phyloP scores from a whole-genome alignment of 2,113 vertebrate species.

The Zosterops pallidus region DNA sequence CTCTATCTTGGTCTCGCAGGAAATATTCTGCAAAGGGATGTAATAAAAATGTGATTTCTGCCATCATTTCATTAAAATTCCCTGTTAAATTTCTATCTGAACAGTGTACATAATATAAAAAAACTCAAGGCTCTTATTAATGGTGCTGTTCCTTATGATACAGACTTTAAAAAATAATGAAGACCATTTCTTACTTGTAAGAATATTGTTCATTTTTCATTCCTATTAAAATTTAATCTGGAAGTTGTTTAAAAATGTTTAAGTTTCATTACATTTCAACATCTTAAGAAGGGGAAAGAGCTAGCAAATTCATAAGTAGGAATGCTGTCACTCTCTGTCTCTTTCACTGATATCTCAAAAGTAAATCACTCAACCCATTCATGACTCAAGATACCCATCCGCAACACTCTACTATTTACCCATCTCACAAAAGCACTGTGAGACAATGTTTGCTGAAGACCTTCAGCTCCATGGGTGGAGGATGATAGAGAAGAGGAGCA shows the following conservation, averaged over 20 bases:
- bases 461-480: neutral
- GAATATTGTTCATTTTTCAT: conserved; percentile 69
- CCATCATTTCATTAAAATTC: conserved; percentile 70
- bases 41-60: conserved; percentile 72
- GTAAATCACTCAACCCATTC: neutral
- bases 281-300: conserved; percentile 42
- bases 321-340: conserved; percentile 27
- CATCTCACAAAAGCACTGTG: neutral
- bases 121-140: conserved; percentile 55
- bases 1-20: conserved; percentile 52
- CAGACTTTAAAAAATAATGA: conserved; percentile 69
- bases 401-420: neutral
- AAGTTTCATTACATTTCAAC: conserved; percentile 68
- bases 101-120: conserved; percentile 66
- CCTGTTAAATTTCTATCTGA: conserved; percentile 66
- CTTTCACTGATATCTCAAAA: neutral
- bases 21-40: conserved; percentile 70
- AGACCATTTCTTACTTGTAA: conserved; percentile 56
- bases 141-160: conserved; percentile 62
- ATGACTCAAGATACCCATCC: neutral
- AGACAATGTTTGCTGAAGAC: neutral
- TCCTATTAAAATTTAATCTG: conserved; percentile 67
- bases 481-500: neutral
- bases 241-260: conserved; percentile 67
- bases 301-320: neutral